Evolutionary conservation across 1,140 invertebrate genomes (phyloP).

Genomic region (Cotesia glomerata): DNA sequence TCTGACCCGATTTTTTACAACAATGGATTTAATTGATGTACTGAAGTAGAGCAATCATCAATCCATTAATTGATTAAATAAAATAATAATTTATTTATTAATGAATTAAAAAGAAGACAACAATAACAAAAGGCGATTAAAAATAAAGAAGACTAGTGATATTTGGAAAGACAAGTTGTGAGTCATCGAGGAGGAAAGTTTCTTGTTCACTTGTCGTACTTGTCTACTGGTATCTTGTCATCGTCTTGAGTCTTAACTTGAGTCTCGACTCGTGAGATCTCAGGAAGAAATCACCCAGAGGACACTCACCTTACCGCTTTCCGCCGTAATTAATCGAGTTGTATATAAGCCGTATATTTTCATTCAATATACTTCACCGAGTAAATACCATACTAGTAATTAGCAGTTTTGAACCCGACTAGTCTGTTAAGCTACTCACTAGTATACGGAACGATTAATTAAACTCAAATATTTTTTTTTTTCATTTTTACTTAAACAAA

Average conservation of each 20-base stretch:
- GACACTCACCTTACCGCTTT: conserved; percentile 19
- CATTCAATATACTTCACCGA: background rate
- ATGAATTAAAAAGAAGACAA: background rate
- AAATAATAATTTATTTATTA: background rate
- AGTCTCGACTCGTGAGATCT: conserved; percentile 7
- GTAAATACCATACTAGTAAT: background rate
- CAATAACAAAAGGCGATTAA: too few species aligned
- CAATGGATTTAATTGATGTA: background rate
- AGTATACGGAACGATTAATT: too few species aligned
- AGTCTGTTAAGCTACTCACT: background rate
- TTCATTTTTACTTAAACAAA: background rate
- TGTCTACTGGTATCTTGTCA: background rate
- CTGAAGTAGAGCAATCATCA: too few species aligned
- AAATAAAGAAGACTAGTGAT: conserved; percentile 3
- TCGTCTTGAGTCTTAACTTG: background rate
- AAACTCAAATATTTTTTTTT: background rate
- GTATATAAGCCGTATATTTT: background rate
- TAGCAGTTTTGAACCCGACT: background rate
- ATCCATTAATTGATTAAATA: too few species aligned
- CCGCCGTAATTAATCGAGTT: background rate
- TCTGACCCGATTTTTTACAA: background rate
- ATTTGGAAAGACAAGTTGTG: conserved; percentile 27
- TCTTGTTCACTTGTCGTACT: background rate
- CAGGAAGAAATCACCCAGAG: conserved; percentile 18
- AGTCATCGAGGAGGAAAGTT: conserved; percentile 19